A percentile compares a stretch with the other conserved stretches of the same genome.
phyloP scores from a whole-genome alignment of 2,113 vertebrate genomes.

The Gavia stellata region DNA sequence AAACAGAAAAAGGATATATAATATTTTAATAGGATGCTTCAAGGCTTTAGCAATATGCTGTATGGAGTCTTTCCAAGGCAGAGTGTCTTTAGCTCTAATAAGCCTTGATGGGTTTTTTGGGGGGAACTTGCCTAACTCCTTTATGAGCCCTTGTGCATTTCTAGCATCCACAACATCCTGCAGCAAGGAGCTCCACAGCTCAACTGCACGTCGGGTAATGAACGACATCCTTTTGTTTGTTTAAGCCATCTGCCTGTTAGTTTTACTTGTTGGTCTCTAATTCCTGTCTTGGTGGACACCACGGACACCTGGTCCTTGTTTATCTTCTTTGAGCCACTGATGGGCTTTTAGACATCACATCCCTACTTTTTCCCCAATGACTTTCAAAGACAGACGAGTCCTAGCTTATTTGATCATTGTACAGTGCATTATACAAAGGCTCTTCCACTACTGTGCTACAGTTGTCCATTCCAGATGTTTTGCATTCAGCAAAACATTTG shows the following conservation, averaged over 20 bases:
- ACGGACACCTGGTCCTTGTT: slow-evolving; percentile 7
- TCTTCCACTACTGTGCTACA: not conserved
- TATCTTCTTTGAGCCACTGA: slow-evolving; percentile 3
- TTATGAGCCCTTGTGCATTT: not conserved
- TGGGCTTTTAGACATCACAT: not conserved
- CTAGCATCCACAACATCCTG: not conserved
- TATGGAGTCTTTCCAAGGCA: not conserved
- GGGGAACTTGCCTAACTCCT: not conserved
- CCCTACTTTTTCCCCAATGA: not conserved
- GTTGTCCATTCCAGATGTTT: not conserved
- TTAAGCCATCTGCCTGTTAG: slow-evolving; percentile 29
- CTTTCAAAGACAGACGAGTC: not conserved
- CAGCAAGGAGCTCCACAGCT: not conserved
- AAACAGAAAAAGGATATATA: not conserved
- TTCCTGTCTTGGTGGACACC: not conserved
- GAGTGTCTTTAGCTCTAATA: not conserved
- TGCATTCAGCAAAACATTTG: not conserved
- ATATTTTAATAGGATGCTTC: not conserved
- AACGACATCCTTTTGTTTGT: slow-evolving; percentile 7
- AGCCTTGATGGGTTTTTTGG: not conserved
- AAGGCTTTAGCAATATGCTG: not conserved
- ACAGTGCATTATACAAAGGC: not conserved
- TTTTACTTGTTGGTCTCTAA: slow-evolving; percentile 30
- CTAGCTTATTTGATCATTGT: not conserved
- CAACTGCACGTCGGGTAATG: not conserved